phyloP scores from a whole-genome alignment of 2,797 vertebrate genomes.

The Silurus aristotelis region DNA sequence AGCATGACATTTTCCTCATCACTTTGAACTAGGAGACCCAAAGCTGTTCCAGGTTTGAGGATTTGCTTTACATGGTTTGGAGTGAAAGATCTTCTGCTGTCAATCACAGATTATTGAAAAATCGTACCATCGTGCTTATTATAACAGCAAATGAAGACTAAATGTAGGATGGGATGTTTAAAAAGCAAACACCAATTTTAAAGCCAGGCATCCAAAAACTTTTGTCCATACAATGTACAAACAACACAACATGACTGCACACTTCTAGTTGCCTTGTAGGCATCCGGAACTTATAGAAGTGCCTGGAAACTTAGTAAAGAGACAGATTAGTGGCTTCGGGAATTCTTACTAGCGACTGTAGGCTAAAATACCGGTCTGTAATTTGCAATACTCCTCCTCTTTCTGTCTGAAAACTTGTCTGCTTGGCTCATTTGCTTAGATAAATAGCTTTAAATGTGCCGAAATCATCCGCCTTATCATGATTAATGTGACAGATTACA shows the following conservation, averaged over 20 bases:
- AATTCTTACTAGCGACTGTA: not conserved
- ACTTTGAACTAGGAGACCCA: too few species aligned
- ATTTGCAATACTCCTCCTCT: not conserved
- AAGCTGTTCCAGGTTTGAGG: too few species aligned
- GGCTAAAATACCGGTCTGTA: not conserved
- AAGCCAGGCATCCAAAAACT: too few species aligned
- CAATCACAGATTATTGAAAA: too few species aligned
- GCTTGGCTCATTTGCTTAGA: not conserved
- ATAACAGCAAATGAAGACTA: too few species aligned
- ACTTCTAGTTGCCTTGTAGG: not conserved
- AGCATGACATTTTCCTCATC: too few species aligned
- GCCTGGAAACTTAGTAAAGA: not conserved
- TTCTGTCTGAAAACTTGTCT: not conserved
- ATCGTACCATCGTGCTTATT: too few species aligned
- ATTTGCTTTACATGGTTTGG: too few species aligned
- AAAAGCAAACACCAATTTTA: too few species aligned
- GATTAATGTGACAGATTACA: constrained; percentile 2
- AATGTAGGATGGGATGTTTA: too few species aligned
- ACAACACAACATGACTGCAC: not conserved
- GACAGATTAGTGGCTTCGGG: not conserved
- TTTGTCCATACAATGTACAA: not conserved
- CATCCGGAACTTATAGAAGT: not conserved
- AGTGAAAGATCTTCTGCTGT: too few species aligned
- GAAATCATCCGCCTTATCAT: not conserved
- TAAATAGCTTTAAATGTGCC: not conserved